These are phyloP conservation scores for Micoletzkya japonica DNA, from an alignment of 2,888 invertebrate genomes.

Conservation along the genomic window DNA sequence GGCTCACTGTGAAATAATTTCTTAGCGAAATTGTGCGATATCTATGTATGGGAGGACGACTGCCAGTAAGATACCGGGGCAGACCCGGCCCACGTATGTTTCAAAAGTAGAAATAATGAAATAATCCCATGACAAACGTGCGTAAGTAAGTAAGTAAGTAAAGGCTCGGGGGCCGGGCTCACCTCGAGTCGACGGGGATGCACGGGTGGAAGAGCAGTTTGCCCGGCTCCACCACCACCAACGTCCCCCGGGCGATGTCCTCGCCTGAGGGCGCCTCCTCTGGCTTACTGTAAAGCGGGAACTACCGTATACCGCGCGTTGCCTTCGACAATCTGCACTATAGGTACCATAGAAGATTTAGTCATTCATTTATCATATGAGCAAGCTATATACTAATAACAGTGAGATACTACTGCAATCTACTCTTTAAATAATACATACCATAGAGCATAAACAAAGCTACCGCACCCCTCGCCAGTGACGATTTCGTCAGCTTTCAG, in stretches of 20 bases:
- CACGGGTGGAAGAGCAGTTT: conserved; percentile 10
- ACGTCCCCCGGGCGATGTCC: conserved; percentile 1
- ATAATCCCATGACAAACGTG: no score
- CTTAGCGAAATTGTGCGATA: not conserved
- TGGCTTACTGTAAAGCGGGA: not conserved
- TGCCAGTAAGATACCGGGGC: not conserved
- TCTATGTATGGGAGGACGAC: not conserved
- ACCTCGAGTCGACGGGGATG: not conserved
- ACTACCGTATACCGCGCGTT: no score
- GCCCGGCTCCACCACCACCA: not conserved
- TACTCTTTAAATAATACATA: no score
- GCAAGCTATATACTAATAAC: no score
- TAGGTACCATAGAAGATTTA: no score
- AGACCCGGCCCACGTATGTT: not conserved
- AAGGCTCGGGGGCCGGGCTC: no score
- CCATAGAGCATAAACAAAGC: no score
- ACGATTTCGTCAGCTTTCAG: not conserved
- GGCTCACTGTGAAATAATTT: not conserved
- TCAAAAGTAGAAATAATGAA: not conserved
- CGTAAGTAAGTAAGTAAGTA: no score
- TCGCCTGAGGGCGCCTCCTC: not conserved
- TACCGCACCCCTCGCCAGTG: no score
- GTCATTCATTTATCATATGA: no score
- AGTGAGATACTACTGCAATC: no score
- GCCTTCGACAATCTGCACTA: no score